A percentile compares a stretch with the other conserved stretches of the same genome.
These are phyloP conservation scores for Nannospalax galili DNA, from an alignment of 2,113 vertebrate species.

Conservation along the genomic window DNA sequence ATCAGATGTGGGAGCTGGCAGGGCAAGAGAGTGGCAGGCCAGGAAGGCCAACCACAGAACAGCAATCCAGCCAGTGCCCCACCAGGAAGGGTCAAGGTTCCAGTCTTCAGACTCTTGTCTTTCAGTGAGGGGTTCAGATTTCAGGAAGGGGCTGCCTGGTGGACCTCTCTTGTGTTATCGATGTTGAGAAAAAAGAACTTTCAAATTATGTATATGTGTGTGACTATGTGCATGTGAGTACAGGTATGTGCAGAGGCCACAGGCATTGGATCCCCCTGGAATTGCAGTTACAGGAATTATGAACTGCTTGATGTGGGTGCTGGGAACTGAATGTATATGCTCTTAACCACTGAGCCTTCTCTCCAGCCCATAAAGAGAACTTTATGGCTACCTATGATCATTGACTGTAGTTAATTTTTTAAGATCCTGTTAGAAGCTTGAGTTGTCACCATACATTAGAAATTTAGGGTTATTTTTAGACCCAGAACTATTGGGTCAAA, in stretches of 20 bases:
- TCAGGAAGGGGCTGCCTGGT: neutral
- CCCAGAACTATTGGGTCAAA: conserved; percentile 39
- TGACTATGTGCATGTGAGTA: no score
- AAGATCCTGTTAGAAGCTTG: neutral
- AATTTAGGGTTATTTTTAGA: neutral
- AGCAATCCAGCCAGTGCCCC: neutral
- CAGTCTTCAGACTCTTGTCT: neutral
- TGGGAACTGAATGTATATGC: no score
- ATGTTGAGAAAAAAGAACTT: neutral
- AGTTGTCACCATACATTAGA: neutral
- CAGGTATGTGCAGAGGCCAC: no score
- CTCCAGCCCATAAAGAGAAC: neutral
- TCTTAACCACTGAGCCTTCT: no score
- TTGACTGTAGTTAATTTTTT: neutral
- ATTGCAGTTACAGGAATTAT: no score
- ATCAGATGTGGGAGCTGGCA: neutral
- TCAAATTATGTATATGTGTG: neutral
- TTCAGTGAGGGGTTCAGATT: neutral
- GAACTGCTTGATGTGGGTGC: no score
- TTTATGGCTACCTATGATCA: neutral
- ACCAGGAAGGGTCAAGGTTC: neutral
- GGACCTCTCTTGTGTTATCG: neutral
- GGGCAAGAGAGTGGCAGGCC: neutral
- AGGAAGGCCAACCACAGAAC: neutral
- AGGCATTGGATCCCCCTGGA: no score